These are phyloP conservation scores for Typhlichthys subterraneus DNA, from an alignment of 2,797 vertebrate genomes.

Conservation along the genomic window DNA sequence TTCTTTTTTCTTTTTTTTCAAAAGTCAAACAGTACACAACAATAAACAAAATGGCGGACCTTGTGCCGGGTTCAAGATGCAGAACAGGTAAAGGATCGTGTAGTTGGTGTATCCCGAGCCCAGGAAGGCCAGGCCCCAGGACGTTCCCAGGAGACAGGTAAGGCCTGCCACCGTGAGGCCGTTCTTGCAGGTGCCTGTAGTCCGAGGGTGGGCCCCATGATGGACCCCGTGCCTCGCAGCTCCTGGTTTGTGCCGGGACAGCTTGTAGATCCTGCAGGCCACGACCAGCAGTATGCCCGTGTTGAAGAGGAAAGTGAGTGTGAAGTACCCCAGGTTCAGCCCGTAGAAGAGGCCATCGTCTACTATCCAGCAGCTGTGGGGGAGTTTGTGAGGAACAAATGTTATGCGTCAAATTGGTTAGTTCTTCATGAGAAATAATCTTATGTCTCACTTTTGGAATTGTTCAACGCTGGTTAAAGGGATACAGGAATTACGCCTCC, in stretches of 20 bases:
- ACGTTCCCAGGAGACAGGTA: slow-evolving; percentile 80
- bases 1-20: too few species aligned
- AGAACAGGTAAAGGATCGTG: slow-evolving; percentile 82
- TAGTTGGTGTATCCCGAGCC: slow-evolving; percentile 61
- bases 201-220: not conserved
- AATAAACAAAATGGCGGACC: slow-evolving; percentile 49
- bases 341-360: slow-evolving; percentile 32
- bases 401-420: too few species aligned
- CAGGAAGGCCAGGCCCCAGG: slow-evolving; percentile 81
- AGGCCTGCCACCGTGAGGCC: slow-evolving; percentile 72
- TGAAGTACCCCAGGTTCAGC: slow-evolving; percentile 73
- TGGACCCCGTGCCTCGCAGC: not conserved
- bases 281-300: slow-evolving; percentile 68
- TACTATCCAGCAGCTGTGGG: slow-evolving; percentile 82
- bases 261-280: slow-evolving; percentile 50
- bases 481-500: too few species aligned
- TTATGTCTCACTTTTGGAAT: too few species aligned
- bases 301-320: slow-evolving; percentile 74
- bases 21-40: not conserved
- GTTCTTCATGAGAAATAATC: too few species aligned
- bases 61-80: slow-evolving; percentile 79
- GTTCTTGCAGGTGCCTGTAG: slow-evolving; percentile 8
- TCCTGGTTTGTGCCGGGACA: slow-evolving; percentile 9
- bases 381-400: not conserved
- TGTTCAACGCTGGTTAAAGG: too few species aligned